Conservation (phyloP, 2,888 invertebrate genomes). For the Dione juno region DNA sequence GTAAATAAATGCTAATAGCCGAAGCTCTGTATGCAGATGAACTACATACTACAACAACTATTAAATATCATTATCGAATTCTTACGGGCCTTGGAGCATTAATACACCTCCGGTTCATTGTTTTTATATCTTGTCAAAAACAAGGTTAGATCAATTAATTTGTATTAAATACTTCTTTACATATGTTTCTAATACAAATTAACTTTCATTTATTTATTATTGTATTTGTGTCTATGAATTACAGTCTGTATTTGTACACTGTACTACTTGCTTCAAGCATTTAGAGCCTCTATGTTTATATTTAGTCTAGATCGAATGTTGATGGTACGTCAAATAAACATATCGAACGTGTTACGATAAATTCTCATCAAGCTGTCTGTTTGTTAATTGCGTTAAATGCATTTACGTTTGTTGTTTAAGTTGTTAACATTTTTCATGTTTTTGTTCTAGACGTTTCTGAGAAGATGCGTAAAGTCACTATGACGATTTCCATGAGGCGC, state of each 20-base stretch:
- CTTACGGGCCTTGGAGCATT: not conserved
- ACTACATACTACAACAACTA: slow-evolving; percentile 6
- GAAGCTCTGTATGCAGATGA: slow-evolving; percentile 6
- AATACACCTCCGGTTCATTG: slow-evolving; percentile 53
- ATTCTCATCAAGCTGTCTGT: not conserved
- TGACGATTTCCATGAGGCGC: too few relatives aligned
- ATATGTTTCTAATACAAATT: too few relatives aligned
- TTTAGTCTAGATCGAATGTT: not conserved
- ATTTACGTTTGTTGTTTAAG: too few relatives aligned
- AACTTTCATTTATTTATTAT: too few relatives aligned
- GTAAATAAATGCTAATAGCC: slow-evolving; percentile 2
- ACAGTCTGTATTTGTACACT: too few relatives aligned
- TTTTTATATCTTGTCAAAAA: slow-evolving; percentile 53
- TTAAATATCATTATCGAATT: slow-evolving; percentile 16
- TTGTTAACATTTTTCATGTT: too few relatives aligned
- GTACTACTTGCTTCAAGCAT: too few relatives aligned
- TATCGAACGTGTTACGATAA: not conserved
- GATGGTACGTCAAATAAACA: not conserved
- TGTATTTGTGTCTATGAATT: too few relatives aligned
- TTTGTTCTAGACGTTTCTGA: too few relatives aligned
- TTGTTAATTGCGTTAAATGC: too few relatives aligned
- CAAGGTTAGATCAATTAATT: slow-evolving; percentile 45
- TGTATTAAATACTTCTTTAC: too few relatives aligned
- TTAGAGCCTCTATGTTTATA: not conserved
- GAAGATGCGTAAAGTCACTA: too few relatives aligned